Percentiles rank a stretch among this genome's conserved stretches.
These are phyloP conservation scores for Ochropacha duplaris DNA, from an alignment of 2,888 invertebrate species.

Conservation along the genomic window DNA sequence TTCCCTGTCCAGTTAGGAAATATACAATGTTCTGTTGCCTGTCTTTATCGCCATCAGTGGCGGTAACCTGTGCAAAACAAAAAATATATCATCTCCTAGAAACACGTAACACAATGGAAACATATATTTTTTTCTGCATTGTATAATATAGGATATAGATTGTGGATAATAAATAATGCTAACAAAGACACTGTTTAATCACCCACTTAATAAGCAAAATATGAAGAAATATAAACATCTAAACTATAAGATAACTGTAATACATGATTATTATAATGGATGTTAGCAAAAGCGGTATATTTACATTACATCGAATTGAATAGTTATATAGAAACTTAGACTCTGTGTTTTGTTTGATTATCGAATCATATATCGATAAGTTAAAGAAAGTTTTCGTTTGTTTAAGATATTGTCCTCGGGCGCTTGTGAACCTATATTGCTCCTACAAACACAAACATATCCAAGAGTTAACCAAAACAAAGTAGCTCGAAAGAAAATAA, in stretches of 20 bases:
- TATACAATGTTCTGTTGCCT: constrained; percentile 97
- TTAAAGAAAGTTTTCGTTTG: constrained; percentile 23
- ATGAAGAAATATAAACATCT: neutral
- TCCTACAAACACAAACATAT: constrained; percentile 33
- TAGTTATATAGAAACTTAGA: constrained; percentile 36
- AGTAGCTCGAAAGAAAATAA: constrained; percentile 14
- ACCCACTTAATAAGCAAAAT: neutral
- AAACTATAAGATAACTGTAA: neutral
- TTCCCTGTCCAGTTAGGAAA: constrained; percentile 97
- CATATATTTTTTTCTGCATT: neutral
- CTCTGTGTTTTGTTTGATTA: constrained; percentile 40
- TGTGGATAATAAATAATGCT: neutral
- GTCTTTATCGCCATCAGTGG: constrained; percentile 97
- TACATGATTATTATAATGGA: neutral
- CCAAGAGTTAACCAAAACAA: constrained; percentile 27
- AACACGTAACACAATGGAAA: neutral
- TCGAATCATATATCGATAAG: constrained; percentile 30
- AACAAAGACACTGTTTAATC: neutral
- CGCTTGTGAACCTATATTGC: constrained; percentile 16
- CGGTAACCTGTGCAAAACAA: constrained; percentile 89
- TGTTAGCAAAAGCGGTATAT: neutral
- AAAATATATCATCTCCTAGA: neutral
- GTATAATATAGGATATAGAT: neutral
- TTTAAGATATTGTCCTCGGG: constrained; percentile 29
- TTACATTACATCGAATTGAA: neutral